Evolutionary conservation across 2,797 vertebrate species (phyloP), one percentile per base, ranked within the genome.

Genomic region (Denticeps clupeoides): DNA sequence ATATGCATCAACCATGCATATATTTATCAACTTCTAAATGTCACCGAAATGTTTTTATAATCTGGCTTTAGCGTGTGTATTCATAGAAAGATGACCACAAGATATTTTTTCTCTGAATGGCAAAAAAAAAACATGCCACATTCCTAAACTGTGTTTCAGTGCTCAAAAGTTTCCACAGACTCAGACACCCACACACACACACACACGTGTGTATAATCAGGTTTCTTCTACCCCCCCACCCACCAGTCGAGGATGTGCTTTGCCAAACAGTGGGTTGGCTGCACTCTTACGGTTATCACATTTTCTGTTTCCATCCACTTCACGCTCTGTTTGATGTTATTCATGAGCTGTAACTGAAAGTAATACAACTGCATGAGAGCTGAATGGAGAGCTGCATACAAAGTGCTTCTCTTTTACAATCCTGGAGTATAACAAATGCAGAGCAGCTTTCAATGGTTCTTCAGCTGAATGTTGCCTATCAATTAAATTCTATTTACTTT

Each of bases 311-410:
- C 74, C 73, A 59, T 64, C 68, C 68, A 67, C 69, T 74, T 73
- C 72, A 74, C 69, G 77, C 64, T 77, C 71, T 70, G 70, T 81
- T 80, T 82, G 75, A 80, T 78, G 77, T 76, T 79, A 76, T 78
- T 80, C 77, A 78, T 74, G 71, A 79, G 79, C 71, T 69, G 58
- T 72, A 78, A 72, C 71, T 70, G 78, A 78, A 78, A 74, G 71
- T 76, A 77, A 76, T 80, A 68, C 71, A 75, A 72, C 76, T 64
- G 74, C 71, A 71, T 65, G 73, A 63, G 66, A 70, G 64, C 66
- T 64, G 64, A 62, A 70, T n/a, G 60, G 18, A 63, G 54, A 55
- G 18, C 53, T 72, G 74, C 78, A 80, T 80, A 72, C 69, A 67
- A 79, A 82, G 66, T 56, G 56, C 42, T 59, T 22, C 38, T 4